These are phyloP conservation scores for Mesoclemmys tuberculata DNA, from an alignment of 2,113 vertebrate species.

Conservation along the genomic window DNA sequence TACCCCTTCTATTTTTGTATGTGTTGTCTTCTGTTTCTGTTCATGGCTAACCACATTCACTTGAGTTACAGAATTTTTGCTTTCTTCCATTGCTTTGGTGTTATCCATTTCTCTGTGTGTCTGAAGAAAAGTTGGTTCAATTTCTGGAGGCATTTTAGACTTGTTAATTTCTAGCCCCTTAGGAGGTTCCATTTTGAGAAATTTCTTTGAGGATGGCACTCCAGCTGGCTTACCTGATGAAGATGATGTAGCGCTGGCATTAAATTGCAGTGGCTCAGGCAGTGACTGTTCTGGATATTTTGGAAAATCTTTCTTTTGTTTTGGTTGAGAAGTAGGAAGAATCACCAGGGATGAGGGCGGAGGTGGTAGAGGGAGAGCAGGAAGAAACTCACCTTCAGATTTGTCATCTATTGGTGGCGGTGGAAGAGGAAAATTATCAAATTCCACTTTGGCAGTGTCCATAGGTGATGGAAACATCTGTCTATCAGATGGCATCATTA, in stretches of 20 bases:
- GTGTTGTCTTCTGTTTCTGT: neutral
- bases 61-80: neutral
- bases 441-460: conserved; percentile 71
- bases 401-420: conserved; percentile 77
- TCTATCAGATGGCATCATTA: conserved; percentile 70
- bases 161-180: conserved; percentile 68
- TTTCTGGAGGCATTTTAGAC: conserved; percentile 43
- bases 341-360: conserved; percentile 67
- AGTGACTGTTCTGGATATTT: conserved; percentile 29
- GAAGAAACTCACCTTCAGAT: conserved; percentile 76
- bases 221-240: conserved; percentile 77
- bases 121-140: conserved; percentile 14
- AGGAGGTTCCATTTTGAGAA: conserved; percentile 79
- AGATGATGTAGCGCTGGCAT: conserved; percentile 72
- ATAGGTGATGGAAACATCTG: conserved; percentile 48
- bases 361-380: conserved; percentile 73
- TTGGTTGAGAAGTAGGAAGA: conserved; percentile 33
- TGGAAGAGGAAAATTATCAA: conserved; percentile 80
- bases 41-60: neutral
- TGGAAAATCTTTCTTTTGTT: neutral
- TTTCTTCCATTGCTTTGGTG: conserved; percentile 1
- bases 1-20: conserved; percentile 3
- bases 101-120: neutral
- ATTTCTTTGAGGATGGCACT: conserved; percentile 68
- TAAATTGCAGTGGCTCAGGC: conserved; percentile 38